Evolutionary conservation across 2,888 invertebrate genomes (phyloP), one percentile per base, ranked within the genome.

Genomic region (Phymatocera aterrima): DNA sequence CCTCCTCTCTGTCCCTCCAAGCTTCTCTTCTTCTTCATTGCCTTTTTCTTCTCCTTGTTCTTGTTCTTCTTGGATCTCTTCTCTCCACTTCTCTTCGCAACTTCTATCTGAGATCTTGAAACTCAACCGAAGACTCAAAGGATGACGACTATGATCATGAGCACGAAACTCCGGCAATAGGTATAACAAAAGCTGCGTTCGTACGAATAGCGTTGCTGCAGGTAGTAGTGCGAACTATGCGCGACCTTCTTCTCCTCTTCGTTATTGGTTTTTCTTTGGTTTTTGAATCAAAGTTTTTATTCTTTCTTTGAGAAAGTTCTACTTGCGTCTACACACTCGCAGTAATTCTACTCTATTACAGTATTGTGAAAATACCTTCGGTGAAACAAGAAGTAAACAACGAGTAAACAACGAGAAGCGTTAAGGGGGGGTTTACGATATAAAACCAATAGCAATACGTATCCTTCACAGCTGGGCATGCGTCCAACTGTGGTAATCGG

Each of bases 1-100:
- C 31, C 78, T 74, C 74, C 46, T 61, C 74, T 72, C 43, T 57
- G 43, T 60, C 37, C 74, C 68, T 57, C 46, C 60, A n/a, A 40
- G 15, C 68, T 57, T 28, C 37, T 77, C 34, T 48, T 70, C 34
- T 51, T 28, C 15, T 18, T 60, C 28, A 6, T 60, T 24, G 5
- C 15, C 51, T 10, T 51, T n/a, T 51, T n/a, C 51, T 8, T 21
- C 28, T 28, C 51, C 12, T 12, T 51, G 5, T 51, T 51, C 51
- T 60, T 24, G 10, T 28, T 60, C 60, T 28, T 60, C 60, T 60
- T 28, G 28, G 21, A 28, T 28, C 18, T 70, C 18, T 72, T 48
- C 48, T 18, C 8, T 18, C 28, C n/a, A 31, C 31, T 31, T 8
- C 24, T 72, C 72, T 72, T 72, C 51, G 72, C 72, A 72, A 72